These are phyloP conservation scores for Microdon myrmicae DNA, from an alignment of 2,888 invertebrate species.

Conservation along the genomic window DNA sequence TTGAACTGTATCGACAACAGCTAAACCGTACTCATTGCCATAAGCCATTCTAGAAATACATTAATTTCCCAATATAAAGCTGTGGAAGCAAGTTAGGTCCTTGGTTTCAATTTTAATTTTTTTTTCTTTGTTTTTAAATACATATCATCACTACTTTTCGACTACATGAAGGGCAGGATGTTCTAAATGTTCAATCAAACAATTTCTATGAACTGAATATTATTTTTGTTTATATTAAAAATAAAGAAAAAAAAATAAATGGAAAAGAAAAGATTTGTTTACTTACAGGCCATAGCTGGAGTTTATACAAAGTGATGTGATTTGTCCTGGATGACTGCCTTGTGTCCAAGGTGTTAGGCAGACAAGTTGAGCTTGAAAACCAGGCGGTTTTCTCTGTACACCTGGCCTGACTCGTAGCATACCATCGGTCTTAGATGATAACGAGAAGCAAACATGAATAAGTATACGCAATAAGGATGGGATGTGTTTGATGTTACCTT, in stretches of 20 bases:
- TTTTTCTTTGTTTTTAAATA: constrained; percentile 1
- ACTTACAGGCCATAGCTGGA: constrained; percentile 97
- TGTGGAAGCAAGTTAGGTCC: constrained; percentile 40
- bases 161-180: constrained; percentile 23
- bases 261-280: constrained; percentile 16
- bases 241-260: too few species aligned
- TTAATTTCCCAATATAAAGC: constrained; percentile 49
- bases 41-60: constrained; percentile 85
- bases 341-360: constrained; percentile 88
- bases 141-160: constrained; percentile 15
- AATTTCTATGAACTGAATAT: constrained; percentile 40
- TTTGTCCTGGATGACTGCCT: constrained; percentile 82
- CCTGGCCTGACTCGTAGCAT: constrained; percentile 78
- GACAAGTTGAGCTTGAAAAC: constrained; percentile 95
- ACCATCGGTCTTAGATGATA: constrained; percentile 68
- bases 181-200: constrained; percentile 44
- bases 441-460: constrained; percentile 39
- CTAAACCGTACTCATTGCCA: constrained; percentile 95
- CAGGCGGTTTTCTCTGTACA: constrained; percentile 86
- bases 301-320: constrained; percentile 92
- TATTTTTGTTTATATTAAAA: constrained; percentile 6
- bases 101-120: constrained; percentile 21
- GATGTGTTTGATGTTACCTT: constrained; percentile 62
- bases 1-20: constrained; percentile 93
- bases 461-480: neutral